A percentile compares a stretch with the other conserved stretches of the same genome.
Evolutionary conservation across 2,888 invertebrate species (phyloP).

Genomic region (Sphaerophoria taeniata): DNA sequence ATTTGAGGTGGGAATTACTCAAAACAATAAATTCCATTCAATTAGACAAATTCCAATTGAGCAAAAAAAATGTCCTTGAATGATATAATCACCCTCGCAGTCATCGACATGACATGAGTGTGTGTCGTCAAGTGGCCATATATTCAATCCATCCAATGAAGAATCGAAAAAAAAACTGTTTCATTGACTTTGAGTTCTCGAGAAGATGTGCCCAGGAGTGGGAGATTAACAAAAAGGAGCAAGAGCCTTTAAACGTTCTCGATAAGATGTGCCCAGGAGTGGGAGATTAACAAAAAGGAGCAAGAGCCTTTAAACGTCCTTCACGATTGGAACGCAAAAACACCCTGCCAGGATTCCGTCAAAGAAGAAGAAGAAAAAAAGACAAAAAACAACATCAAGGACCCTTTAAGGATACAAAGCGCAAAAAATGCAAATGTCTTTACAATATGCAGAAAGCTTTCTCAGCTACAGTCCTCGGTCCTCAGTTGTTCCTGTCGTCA

Average conservation of each 20-base stretch:
- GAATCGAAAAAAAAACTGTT: constrained; percentile 14
- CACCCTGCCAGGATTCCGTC: not conserved
- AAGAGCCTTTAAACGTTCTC: constrained; percentile 46
- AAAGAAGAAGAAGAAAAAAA: not conserved
- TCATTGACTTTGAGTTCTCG: constrained; percentile 51
- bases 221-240: constrained; percentile 6
- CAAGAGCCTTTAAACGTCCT: constrained; percentile 47
- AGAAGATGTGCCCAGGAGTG: constrained; percentile 12
- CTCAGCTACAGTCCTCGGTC: not conserved
- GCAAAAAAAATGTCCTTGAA: constrained; percentile 19
- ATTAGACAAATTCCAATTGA: constrained; percentile 35
- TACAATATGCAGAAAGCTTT: constrained; percentile 36
- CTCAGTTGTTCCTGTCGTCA: too few species aligned
- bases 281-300: not conserved
- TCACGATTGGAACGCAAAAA: constrained; percentile 25
- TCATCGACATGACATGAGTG: constrained; percentile 1
- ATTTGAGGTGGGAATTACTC: not conserved
- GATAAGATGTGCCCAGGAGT: constrained; percentile 17
- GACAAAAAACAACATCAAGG: constrained; percentile 40
- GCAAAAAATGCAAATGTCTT: constrained; percentile 67
- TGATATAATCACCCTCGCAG: constrained; percentile 4
- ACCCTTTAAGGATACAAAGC: constrained; percentile 38
- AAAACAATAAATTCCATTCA: constrained; percentile 29
- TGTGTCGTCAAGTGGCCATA: constrained; percentile 30
- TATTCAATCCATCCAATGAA: not conserved